Evolutionary conservation across 37 sponge, comb jelly and placozoan genomes (phyloP), one percentile per base, ranked within the genome.

Genomic region (Agelas oroides): DNA sequence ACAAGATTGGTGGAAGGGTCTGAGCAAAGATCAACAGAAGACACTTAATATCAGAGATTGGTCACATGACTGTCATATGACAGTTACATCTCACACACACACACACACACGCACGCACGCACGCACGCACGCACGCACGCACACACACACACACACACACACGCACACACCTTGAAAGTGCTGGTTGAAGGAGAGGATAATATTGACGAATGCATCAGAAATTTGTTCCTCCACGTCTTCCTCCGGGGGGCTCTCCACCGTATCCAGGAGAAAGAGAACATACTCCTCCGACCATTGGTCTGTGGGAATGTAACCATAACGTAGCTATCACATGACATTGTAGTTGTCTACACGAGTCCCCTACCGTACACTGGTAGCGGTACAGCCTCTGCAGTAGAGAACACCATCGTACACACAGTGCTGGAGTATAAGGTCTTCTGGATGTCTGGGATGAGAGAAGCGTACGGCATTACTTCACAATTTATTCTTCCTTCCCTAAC

Each of bases 351-450:
- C n/a, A n/a, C n/a, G n/a, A n/a, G n/a, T n/a, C 8, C 25, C 93
- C 63, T 59, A 94, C 96, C 96, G 76, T 95, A 95, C 17, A 92
- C 81, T 16, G 86, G 30, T 18, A 95, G 66, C 20, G 96, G 96
- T 17, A 86, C 74, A 58, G 79, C 78, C 40, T 95, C 96, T 34
- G 75, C 87, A 66, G 93, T 92, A 56, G 93, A 92, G 75, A 92
- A 95, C 39, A 95, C 40, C 93, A 95, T 95, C 16, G 93, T 92
- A 71, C 87, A 88, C 30, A 92, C 89, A 18, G 86, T 81, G 28
- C 85, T 65, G 64, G 92, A 92, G 61, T 88, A 92, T 21, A 91
- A 65, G 16, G 84, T 65, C 81, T 91, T 91, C 83, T 92, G 77
- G 16, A 77, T 55, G 18, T 91, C 95, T 95, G 71, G 23, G 27